Evolutionary conservation across 2,797 vertebrate species (phyloP).

Genomic region (Alauda arvensis): DNA sequence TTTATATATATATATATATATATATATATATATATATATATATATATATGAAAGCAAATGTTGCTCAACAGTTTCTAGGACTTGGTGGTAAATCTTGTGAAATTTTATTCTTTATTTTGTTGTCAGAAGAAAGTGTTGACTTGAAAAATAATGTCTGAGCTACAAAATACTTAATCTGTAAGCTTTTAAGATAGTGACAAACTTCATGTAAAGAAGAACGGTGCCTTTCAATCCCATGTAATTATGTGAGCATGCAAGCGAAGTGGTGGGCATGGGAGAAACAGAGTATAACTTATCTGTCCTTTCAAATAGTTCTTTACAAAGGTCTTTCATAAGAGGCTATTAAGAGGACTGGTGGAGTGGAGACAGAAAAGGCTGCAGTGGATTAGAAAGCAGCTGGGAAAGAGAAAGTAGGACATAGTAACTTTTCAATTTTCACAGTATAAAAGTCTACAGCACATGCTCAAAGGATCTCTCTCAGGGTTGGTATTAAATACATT

Average conservation of each 20-base stretch:
- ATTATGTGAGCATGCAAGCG: background rate
- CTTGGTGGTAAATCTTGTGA: background rate
- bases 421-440: background rate
- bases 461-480: background rate
- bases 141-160: background rate
- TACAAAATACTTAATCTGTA: background rate
- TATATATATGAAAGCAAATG: too few relatives aligned
- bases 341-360: background rate
- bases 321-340: background rate
- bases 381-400: background rate
- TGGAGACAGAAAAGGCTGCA: background rate
- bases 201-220: background rate
- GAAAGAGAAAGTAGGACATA: background rate
- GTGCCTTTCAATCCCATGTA: background rate
- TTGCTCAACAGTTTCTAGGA: background rate
- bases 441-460: background rate
- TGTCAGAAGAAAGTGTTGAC: background rate
- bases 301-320: background rate
- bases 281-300: background rate
- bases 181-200: background rate
- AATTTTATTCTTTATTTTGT: background rate
- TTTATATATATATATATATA: too few relatives aligned
- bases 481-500: background rate
- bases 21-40: too few relatives aligned
- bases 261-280: background rate